Base-by-base conservation (phyloP, 35 echinoderm and acorn worm genomes). In the Strongylocentrotus purpuratus region DNA sequence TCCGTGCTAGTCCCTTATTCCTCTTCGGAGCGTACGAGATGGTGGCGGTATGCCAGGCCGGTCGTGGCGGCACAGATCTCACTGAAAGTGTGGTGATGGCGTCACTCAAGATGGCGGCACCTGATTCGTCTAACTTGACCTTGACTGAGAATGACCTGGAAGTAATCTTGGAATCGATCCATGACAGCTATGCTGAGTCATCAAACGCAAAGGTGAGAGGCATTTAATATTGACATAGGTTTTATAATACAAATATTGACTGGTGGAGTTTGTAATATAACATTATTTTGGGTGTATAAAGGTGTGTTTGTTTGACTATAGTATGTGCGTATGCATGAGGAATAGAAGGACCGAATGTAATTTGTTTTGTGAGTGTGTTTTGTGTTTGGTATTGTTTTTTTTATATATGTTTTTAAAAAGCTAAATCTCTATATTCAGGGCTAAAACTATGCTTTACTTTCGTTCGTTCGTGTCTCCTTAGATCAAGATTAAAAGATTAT, bases 101-200 rank as follows among this genome's bases (percentile, higher is more conserved):
- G 28, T 31, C 61, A 94, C 41, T 45, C 3, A 32, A 45, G 18
- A 71, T 90, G 0, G 47, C 94, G 46, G 55, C 25, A 10, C 8
- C 32, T n/a, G 94, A 90, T 14, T 61, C 70, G 31, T 86, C 50
- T 20, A 85, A 94, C 45, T 4, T 22, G 45, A 47, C 85, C 15
- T 71, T 95, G 94, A n/a, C 59, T 7, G 96, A 97, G 45, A 94
- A 95, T 15, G 97, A 97, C 45, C 91, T 97, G 18, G 97, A 97
- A 71, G 47, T 31, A 14, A 95, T 97, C 14, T 78, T 97, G 31
- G 50, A 95, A 46, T 52, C 46, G 14, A 93, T 97, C 45, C 11
- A 45, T 32, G 35, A 60, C 31, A 33, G 4, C 13, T 97, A 97
- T 78, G 50, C 85, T 15, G 58, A 89, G 13, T 48, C 48, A 28